Percentiles rank a stretch among this genome's conserved stretches.
These are phyloP conservation scores for Chymomyza caudatula DNA, from an alignment of 2,888 invertebrate species.

Conservation along the genomic window DNA sequence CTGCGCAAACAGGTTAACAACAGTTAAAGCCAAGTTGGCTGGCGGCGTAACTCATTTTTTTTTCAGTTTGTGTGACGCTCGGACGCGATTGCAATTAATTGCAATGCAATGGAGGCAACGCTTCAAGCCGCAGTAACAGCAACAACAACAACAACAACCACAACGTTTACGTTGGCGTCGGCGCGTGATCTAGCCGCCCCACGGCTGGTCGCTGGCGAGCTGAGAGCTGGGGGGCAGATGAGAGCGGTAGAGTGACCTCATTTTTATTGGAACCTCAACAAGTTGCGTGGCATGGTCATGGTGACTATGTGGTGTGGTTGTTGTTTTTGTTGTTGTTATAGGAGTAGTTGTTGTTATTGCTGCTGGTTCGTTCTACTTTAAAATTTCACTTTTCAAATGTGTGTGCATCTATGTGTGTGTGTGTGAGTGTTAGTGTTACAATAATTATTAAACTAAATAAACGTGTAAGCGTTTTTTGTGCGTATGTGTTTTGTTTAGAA, in stretches of 20 bases:
- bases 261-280: constrained; percentile 62
- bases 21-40: constrained; percentile 30
- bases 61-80: background rate
- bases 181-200: constrained; percentile 48
- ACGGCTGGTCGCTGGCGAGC: constrained; percentile 12
- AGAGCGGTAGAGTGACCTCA: constrained; percentile 61
- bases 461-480: constrained; percentile 46
- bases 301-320: constrained; percentile 19
- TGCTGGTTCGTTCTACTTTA: constrained; percentile 58
- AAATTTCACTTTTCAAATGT: constrained; percentile 68
- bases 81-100: constrained; percentile 70
- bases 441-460: constrained; percentile 63
- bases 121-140: constrained; percentile 27
- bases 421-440: constrained; percentile 22
- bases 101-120: constrained; percentile 40
- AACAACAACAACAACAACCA: constrained; percentile 19
- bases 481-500: constrained; percentile 20
- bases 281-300: constrained; percentile 49
- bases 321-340: constrained; percentile 31
- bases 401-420: constrained; percentile 16
- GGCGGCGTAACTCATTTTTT: background rate
- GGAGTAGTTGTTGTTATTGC: constrained; percentile 16
- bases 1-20: constrained; percentile 46
- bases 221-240: constrained; percentile 2
- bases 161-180: constrained; percentile 25